Evolutionary conservation across 2,888 invertebrate genomes (phyloP).

Genomic region (Antheraea yamamai): DNA sequence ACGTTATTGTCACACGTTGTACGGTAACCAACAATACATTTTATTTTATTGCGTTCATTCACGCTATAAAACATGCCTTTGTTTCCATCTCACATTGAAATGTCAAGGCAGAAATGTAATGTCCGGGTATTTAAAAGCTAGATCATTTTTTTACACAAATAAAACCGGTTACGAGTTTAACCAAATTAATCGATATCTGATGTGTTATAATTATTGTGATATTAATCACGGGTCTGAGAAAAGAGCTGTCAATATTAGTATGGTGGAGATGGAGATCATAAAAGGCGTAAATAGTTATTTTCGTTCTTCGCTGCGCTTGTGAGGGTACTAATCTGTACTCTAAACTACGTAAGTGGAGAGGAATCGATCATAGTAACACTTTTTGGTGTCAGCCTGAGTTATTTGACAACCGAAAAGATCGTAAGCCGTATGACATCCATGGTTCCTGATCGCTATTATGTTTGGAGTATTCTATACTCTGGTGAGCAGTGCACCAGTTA

Average conservation of each 20-base stretch:
- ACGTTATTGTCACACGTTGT: constrained; percentile 20
- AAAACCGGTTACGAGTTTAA: not conserved
- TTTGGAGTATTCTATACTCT: too few species aligned
- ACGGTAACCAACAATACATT: constrained; percentile 19
- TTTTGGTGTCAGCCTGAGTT: too few species aligned
- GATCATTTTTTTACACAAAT: not conserved
- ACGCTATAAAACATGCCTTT: constrained; percentile 23
- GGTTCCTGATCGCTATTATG: too few species aligned
- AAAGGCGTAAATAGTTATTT: not conserved
- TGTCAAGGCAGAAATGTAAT: constrained; percentile 36
- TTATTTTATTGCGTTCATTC: constrained; percentile 25
- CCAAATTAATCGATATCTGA: not conserved
- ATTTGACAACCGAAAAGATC: too few species aligned
- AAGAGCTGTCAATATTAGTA: not conserved
- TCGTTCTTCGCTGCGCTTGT: too few species aligned
- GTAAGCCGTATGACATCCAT: too few species aligned
- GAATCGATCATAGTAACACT: too few species aligned
- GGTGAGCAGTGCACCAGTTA: too few species aligned
- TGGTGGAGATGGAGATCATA: not conserved
- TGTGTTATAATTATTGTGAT: not conserved
- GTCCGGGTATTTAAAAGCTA: constrained; percentile 36
- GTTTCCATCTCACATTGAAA: constrained; percentile 28
- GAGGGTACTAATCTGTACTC: too few species aligned
- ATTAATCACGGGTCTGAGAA: not conserved
- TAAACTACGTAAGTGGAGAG: too few species aligned